Conservation (phyloP, 2,113 vertebrate species). For the Psammodynastes pulverulentus region DNA sequence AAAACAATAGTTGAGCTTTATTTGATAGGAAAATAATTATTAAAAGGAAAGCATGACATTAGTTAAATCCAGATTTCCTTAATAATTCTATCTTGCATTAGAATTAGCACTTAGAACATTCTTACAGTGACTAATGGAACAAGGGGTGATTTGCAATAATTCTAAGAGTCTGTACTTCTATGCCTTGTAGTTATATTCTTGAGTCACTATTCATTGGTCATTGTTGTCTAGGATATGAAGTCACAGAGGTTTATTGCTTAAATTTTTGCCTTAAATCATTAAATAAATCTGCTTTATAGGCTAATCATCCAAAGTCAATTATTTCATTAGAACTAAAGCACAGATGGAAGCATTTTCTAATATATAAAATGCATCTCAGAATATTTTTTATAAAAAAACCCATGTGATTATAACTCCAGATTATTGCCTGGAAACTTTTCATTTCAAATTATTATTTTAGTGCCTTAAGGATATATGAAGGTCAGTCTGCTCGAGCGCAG, state of each 20-base stretch:
- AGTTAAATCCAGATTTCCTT: constrained; percentile 31
- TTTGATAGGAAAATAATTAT: not conserved
- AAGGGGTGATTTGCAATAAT: constrained; percentile 11
- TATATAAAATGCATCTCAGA: not conserved
- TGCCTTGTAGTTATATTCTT: constrained; percentile 40
- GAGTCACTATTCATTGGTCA: constrained; percentile 18
- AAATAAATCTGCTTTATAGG: constrained; percentile 3
- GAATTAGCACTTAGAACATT: not conserved
- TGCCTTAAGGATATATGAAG: not conserved
- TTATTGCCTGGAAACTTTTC: not conserved
- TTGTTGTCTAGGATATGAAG: constrained; percentile 8
- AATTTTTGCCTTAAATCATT: constrained; percentile 11
- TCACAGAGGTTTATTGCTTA: not conserved
- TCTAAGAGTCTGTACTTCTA: constrained; percentile 41
- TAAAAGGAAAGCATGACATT: not conserved
- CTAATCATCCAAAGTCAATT: constrained; percentile 21
- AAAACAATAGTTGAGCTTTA: not conserved
- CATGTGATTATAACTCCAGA: constrained; percentile 19
- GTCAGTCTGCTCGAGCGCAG: not conserved
- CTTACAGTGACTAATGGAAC: constrained; percentile 8
- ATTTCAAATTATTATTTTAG: constrained; percentile 6
- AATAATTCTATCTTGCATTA: constrained; percentile 32
- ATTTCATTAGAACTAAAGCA: constrained; percentile 10
- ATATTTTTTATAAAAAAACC: not conserved
- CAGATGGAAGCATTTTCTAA: constrained; percentile 8